phyloP scores from a whole-genome alignment of 2,797 vertebrate species.

The Mormyrops attenuatus region DNA sequence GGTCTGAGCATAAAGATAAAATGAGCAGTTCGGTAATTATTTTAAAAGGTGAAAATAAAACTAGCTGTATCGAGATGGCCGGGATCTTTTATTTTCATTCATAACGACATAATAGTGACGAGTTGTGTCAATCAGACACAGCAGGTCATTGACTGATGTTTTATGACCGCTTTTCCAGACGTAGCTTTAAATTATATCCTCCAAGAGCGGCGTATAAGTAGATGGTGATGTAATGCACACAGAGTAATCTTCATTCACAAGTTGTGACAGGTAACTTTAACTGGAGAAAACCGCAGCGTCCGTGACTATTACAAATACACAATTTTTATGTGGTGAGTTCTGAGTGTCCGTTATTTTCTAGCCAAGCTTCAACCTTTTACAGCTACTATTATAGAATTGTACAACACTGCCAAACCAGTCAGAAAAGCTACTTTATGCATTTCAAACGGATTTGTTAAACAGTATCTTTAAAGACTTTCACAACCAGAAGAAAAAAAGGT shows the following conservation, averaged over 20 bases:
- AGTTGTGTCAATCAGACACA: conserved; percentile 30
- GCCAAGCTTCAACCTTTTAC: neutral
- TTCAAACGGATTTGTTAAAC: conserved; percentile 8
- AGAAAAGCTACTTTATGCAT: conserved; percentile 15
- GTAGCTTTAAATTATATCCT: conserved; percentile 45
- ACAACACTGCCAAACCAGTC: conserved; percentile 19
- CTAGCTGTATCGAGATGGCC: conserved; percentile 30
- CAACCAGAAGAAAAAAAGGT: neutral
- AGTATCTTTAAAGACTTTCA: neutral
- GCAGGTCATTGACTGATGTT: conserved; percentile 26
- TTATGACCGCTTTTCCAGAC: conserved; percentile 50
- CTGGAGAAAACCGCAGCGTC: conserved; percentile 11
- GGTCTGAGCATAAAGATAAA: conserved; percentile 48
- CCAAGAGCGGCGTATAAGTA: conserved; percentile 44
- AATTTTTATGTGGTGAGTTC: neutral
- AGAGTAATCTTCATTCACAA: conserved; percentile 41
- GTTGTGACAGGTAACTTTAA: conserved; percentile 53
- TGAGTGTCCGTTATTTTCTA: neutral
- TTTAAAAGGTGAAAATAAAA: conserved; percentile 21
- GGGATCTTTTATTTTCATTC: conserved; percentile 46
- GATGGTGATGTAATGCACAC: conserved; percentile 49
- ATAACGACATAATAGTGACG: conserved; percentile 46
- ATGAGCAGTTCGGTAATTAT: conserved; percentile 57
- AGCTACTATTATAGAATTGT: neutral
- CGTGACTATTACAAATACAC: neutral